Percentiles rank a stretch among this genome's conserved stretches.
These are phyloP conservation scores for Coreoperca whiteheadi DNA, from an alignment of 2,113 vertebrate species.

Conservation along the genomic window DNA sequence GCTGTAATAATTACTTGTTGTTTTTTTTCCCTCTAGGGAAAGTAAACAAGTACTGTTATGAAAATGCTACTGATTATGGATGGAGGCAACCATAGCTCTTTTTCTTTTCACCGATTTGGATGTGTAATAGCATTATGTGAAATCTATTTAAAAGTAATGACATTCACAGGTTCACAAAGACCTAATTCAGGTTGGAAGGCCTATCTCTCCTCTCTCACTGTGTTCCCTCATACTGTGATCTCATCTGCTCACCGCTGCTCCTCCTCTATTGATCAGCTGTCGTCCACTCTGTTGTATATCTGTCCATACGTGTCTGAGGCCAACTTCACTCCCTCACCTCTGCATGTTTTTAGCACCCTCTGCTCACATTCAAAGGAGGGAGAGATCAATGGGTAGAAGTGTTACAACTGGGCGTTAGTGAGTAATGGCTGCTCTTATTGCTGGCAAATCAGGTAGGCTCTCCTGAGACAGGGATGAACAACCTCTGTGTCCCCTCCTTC, in stretches of 20 bases:
- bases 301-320: constrained; percentile 33
- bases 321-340: constrained; percentile 38
- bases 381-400: constrained; percentile 37
- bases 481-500: constrained; percentile 53
- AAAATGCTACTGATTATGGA: constrained; percentile 28
- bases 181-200: neutral
- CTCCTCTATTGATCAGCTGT: constrained; percentile 62
- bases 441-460: constrained; percentile 60
- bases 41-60: constrained; percentile 43
- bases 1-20: constrained; percentile 46
- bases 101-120: constrained; percentile 12
- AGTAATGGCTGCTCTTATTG: constrained; percentile 71
- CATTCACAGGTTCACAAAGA: neutral
- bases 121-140: constrained; percentile 27
- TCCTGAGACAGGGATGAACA: constrained; percentile 68
- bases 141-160: constrained; percentile 40
- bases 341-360: constrained; percentile 50
- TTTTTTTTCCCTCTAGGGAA: constrained; percentile 7
- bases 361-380: constrained; percentile 15
- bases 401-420: constrained; percentile 64
- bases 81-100: constrained; percentile 19
- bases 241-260: constrained; percentile 31
- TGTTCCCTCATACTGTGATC: constrained; percentile 20
- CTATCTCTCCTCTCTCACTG: neutral
- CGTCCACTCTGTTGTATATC: constrained; percentile 26